Conservation (phyloP, 2,113 vertebrate species). For the Mesembrinibis cayennensis region DNA sequence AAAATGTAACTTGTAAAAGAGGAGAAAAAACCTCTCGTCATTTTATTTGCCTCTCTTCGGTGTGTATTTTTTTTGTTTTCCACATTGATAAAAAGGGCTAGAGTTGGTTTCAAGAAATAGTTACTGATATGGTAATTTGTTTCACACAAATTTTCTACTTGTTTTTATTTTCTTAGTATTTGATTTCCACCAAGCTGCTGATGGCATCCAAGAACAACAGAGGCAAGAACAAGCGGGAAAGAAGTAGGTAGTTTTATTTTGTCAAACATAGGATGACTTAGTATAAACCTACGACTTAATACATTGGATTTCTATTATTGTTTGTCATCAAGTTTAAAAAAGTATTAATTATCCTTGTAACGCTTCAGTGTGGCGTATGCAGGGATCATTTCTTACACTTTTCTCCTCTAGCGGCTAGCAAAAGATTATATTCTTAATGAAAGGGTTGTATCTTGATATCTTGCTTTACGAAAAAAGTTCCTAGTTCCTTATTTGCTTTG, state of each 20-base stretch:
- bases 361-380: background rate
- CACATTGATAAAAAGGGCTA: background rate
- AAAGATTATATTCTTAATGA: background rate
- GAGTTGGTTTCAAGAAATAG: background rate
- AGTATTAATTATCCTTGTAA: background rate
- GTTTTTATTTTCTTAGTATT: slow-evolving; percentile 85
- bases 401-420: background rate
- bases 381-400: background rate
- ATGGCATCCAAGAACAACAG: slow-evolving; percentile 95
- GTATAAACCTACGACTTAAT: background rate
- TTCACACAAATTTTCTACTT: background rate
- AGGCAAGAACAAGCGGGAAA: slow-evolving; percentile 96
- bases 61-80: background rate
- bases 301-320: background rate
- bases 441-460: background rate
- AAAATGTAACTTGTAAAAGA: background rate
- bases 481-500: background rate
- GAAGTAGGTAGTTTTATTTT: slow-evolving; percentile 82
- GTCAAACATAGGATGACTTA: background rate
- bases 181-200: slow-evolving; percentile 98
- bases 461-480: background rate
- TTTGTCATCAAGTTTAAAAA: background rate
- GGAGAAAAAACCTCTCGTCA: background rate
- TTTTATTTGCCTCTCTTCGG: background rate
- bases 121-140: background rate